Percentiles rank a stretch among this genome's conserved stretches.
Evolutionary conservation across 1,140 invertebrate genomes (phyloP).

Genomic region (Drosophila lacteicornis): DNA sequence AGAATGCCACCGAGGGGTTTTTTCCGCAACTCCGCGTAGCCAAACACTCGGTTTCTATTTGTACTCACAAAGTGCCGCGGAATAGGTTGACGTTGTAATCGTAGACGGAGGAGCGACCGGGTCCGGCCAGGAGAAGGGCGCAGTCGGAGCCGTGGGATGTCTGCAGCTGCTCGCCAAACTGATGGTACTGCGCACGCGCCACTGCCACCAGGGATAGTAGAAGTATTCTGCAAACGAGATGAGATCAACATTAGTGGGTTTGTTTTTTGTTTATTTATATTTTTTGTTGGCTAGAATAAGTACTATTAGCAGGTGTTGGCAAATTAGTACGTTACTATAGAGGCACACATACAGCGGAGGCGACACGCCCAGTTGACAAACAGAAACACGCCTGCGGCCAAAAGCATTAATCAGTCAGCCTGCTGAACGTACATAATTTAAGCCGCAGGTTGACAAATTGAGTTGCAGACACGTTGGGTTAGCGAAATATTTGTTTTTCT

Average conservation of each 20-base stretch:
- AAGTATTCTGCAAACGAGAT: conserved; percentile 72
- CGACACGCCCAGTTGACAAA: conserved; percentile 52
- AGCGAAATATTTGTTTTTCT: neutral
- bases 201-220: conserved; percentile 42
- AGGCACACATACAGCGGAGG: conserved; percentile 11
- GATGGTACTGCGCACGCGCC: conserved; percentile 73
- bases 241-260: neutral
- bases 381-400: conserved; percentile 46
- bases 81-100: conserved; percentile 93
- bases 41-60: conserved; percentile 43
- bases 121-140: conserved; percentile 90
- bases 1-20: conserved; percentile 47
- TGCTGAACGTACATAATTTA: conserved; percentile 5
- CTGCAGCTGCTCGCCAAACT: conserved; percentile 75
- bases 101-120: conserved; percentile 90
- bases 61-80: conserved; percentile 89
- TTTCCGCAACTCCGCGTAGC: conserved; percentile 13
- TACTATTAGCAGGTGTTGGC: conserved; percentile 12
- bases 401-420: conserved; percentile 46
- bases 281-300: neutral
- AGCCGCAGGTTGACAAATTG: conserved; percentile 9
- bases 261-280: neutral
- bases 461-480: conserved; percentile 8
- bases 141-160: conserved; percentile 87
- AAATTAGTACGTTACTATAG: conserved; percentile 44